These are phyloP conservation scores for Sebastolobus altivelis DNA, from an alignment of 2,797 vertebrate genomes.

Conservation along the genomic window DNA sequence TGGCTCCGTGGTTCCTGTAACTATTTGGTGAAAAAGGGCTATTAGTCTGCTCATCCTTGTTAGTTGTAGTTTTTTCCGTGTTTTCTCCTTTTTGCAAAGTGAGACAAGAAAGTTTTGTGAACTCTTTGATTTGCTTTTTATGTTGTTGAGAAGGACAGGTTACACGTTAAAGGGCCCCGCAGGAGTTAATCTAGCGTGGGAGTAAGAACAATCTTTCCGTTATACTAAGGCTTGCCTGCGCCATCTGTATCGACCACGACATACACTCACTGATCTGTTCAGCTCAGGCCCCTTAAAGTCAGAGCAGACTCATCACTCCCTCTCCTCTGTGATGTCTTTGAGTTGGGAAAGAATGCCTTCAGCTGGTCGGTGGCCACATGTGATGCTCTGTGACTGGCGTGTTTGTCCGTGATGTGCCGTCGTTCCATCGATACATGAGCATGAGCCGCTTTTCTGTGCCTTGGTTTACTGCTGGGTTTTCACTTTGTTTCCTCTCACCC, in stretches of 20 bases:
- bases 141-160: conserved; percentile 46
- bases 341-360: conserved; percentile 78
- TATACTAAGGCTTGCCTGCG: conserved; percentile 46
- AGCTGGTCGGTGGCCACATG: conserved; percentile 72
- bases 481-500: conserved; percentile 36
- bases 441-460: conserved; percentile 87
- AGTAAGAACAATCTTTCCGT: conserved; percentile 39
- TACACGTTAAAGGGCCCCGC: conserved; percentile 38
- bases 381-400: conserved; percentile 77
- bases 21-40: conserved; percentile 10
- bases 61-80: conserved; percentile 37
- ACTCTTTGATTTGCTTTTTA: conserved; percentile 54
- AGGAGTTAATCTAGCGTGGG: conserved; percentile 43
- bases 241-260: conserved; percentile 49
- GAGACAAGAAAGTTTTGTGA: conserved; percentile 29
- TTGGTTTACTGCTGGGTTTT: conserved; percentile 75
- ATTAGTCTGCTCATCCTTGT: conserved; percentile 26
- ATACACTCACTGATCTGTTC: conserved; percentile 69
- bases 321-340: conserved; percentile 71
- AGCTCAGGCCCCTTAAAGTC: conserved; percentile 71
- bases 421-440: conserved; percentile 80
- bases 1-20: conserved; percentile 29
- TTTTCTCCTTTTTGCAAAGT: conserved; percentile 31
- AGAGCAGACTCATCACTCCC: conserved; percentile 61
- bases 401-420: conserved; percentile 80